Percentiles rank a stretch among this genome's conserved stretches.
Evolutionary conservation across 64 coral and sea anemone species (phyloP).

Genomic region (Acropora yongei): DNA sequence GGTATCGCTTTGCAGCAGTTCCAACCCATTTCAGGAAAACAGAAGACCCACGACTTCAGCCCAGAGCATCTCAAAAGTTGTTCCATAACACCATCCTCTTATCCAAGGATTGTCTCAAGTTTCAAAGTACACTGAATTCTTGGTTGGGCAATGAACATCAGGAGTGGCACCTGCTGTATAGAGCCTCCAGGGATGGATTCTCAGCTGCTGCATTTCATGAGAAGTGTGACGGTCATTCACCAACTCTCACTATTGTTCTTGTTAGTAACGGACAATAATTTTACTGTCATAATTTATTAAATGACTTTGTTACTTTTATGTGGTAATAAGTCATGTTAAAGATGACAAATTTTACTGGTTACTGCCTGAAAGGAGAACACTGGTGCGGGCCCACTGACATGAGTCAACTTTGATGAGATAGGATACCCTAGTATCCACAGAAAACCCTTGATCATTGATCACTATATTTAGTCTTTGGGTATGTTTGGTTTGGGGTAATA

Average conservation of each 20-base stretch:
- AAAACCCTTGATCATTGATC: too few relatives aligned
- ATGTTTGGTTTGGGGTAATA: too few relatives aligned
- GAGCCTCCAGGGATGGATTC: slow-evolving; percentile 82
- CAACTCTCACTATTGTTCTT: slow-evolving; percentile 83
- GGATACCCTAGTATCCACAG: too few relatives aligned
- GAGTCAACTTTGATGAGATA: too few relatives aligned
- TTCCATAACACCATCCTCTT: slow-evolving; percentile 79
- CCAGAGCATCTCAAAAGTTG: slow-evolving; percentile 82
- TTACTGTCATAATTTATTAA: background rate
- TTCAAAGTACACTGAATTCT: slow-evolving; percentile 76
- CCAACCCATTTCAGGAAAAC: slow-evolving; percentile 76
- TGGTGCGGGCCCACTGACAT: too few relatives aligned
- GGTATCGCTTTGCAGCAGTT: slow-evolving; percentile 96
- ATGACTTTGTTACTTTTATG: background rate
- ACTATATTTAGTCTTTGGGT: too few relatives aligned
- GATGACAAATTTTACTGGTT: too few relatives aligned
- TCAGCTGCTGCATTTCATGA: slow-evolving; percentile 81
- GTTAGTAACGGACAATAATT: slow-evolving; percentile 27
- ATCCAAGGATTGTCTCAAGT: slow-evolving; percentile 74
- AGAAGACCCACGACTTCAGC: slow-evolving; percentile 73
- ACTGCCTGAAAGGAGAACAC: too few relatives aligned
- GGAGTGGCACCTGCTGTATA: slow-evolving; percentile 86
- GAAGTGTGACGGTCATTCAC: slow-evolving; percentile 89
- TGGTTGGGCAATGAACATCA: slow-evolving; percentile 93
- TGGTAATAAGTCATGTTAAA: too few relatives aligned